A percentile compares a stretch with the other conserved stretches of the same genome.
Conservation (phyloP, 2,113 vertebrate genomes). For the Limanda limanda region DNA sequence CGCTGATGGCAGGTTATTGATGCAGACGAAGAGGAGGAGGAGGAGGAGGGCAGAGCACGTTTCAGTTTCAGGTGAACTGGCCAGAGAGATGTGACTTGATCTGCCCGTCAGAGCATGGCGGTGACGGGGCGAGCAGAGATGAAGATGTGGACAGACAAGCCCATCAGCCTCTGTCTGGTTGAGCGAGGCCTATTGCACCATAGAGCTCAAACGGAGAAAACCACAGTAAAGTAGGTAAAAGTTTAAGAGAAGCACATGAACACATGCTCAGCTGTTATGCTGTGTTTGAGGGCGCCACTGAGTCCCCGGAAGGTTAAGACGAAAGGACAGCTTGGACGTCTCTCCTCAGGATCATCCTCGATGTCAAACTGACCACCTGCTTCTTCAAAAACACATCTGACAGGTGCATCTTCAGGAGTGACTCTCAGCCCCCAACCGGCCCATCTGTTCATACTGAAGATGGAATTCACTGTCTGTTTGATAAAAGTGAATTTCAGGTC, state of each 20-base stretch:
- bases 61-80: conserved; percentile 61
- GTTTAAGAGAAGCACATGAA: conserved; percentile 29
- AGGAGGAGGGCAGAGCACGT: conserved; percentile 30
- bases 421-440: conserved; percentile 3
- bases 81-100: conserved; percentile 64
- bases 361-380: conserved; percentile 58
- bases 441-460: background rate
- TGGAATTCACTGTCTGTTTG: background rate
- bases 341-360: conserved; percentile 21
- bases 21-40: conserved; percentile 48
- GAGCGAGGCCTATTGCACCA: background rate
- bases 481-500: conserved; percentile 18
- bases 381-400: conserved; percentile 11
- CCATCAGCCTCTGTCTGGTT: conserved; percentile 40
- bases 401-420: conserved; percentile 35
- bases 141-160: conserved; percentile 63
- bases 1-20: conserved; percentile 80
- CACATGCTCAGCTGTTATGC: conserved; percentile 19
- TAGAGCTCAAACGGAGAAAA: conserved; percentile 11
- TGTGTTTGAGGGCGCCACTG: background rate
- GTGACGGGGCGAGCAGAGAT: conserved; percentile 22
- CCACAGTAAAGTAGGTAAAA: conserved; percentile 25
- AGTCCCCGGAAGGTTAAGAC: conserved; percentile 26
- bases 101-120: conserved; percentile 52
- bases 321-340: conserved; percentile 39